A percentile compares a stretch with the other conserved stretches of the same genome.
Evolutionary conservation across 2,113 vertebrate species (phyloP).

Genomic region (Hippocampus comes): DNA sequence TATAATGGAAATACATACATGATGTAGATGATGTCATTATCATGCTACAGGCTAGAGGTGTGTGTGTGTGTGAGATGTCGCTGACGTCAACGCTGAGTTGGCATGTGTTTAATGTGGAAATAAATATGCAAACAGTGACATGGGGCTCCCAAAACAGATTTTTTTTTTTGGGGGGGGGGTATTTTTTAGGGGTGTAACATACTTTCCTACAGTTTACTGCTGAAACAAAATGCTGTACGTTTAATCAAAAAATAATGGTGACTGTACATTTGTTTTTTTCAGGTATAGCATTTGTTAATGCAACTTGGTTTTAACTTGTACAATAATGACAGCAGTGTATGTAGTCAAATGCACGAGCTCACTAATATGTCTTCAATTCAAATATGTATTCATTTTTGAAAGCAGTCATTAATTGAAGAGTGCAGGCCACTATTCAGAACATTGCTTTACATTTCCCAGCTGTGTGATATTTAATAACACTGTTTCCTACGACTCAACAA

Average conservation of each 20-base stretch:
- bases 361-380: background rate
- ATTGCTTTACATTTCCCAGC: background rate
- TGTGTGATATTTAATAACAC: too few species aligned
- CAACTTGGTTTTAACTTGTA: background rate
- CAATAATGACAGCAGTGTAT: background rate
- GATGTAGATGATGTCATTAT: constrained; percentile 43
- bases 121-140: constrained; percentile 45
- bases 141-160: constrained; percentile 4
- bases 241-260: too few species aligned
- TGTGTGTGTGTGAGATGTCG: constrained; percentile 5
- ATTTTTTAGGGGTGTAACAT: too few species aligned
- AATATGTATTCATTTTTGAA: too few species aligned
- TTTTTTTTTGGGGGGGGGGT: background rate
- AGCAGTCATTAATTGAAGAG: too few species aligned
- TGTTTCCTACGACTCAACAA: too few species aligned
- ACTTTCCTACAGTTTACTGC: too few species aligned
- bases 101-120: constrained; percentile 39
- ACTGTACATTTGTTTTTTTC: too few species aligned
- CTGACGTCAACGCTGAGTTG: constrained; percentile 20
- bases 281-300: too few species aligned
- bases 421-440: too few species aligned
- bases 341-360: background rate
- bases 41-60: constrained; percentile 14
- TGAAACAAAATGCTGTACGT: too few species aligned
- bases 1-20: constrained; percentile 32